Evolutionary conservation across 2,113 vertebrate species (phyloP), one percentile per base, ranked within the genome.

Genomic region (Hyperopisus bebe): DNA sequence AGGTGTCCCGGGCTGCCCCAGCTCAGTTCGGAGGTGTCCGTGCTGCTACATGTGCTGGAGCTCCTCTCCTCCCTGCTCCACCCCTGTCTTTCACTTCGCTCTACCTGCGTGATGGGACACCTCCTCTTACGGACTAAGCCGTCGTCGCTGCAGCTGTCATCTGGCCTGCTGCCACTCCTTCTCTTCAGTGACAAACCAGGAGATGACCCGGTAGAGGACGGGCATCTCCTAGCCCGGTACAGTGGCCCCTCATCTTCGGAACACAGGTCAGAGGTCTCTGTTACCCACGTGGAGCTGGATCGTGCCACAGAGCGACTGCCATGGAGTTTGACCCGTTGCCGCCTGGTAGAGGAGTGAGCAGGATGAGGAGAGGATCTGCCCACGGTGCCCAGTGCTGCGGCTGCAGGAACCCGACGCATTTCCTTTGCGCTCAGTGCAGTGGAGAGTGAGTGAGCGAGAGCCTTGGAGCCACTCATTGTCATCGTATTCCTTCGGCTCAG

Each of bases 391-490:
- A 90, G 88, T 2, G 90, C 90, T 1, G 93, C 27, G 66, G 89
- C 91, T 89, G 92, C 90, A 70, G 91, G 89, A 48, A 88, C 24
- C 84, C 93, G 93, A 86, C 93, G 93, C n/a, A 92, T 96, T 91
- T 94, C 95, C 91, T 92, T 94, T 83, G 91, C 93, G 62, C 95
- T 93, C 44, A 93, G 88, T 50, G 94, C 94, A 89, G 94, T 86
- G 89, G 94, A 93, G 92, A 96, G 95, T 10, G 95, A 94, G 44
- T 96, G 93, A 15, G 92, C 94, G 77, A 97, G 93, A 0, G 95
- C 96, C 92, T 91, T 95, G 62, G 95, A 91, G 89, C 94, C 96
- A 89, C 94, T 92, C 9, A 70, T 4, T 70, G 92, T 92, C 91
- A 93, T 94, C 91, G 94, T 94, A 92, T 93, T 93, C 90, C 90